Percentiles rank a stretch among this genome's conserved stretches.
phyloP scores from a whole-genome alignment of 2,888 invertebrate species.

The Caradrina clavipalpis region DNA sequence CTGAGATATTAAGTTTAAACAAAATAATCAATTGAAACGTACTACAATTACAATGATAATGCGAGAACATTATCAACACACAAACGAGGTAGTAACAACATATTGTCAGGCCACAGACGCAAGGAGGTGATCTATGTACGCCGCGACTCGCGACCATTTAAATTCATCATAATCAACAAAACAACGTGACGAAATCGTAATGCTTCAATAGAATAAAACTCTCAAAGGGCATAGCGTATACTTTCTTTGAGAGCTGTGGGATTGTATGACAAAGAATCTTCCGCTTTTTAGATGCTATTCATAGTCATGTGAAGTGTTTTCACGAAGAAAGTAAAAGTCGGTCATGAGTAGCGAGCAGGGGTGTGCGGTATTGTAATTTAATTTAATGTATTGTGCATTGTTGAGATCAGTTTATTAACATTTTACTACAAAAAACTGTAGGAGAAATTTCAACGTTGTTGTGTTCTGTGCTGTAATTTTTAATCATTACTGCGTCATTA shows the following conservation, averaged over 20 bases:
- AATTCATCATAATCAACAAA: constrained; percentile 34
- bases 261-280: constrained; percentile 79
- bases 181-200: constrained; percentile 48
- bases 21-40: not conserved
- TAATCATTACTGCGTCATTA: not conserved
- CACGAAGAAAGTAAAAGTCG: constrained; percentile 89
- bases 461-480: not conserved
- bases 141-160: not conserved
- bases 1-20: no score
- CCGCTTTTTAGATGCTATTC: constrained; percentile 86
- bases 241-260: constrained; percentile 84
- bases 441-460: constrained; percentile 19
- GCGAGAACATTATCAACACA: not conserved
- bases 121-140: not conserved
- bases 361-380: constrained; percentile 42
- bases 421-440: constrained; percentile 29
- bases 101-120: not conserved
- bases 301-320: constrained; percentile 85
- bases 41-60: not conserved
- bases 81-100: not conserved
- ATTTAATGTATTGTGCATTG: constrained; percentile 52
- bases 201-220: constrained; percentile 41
- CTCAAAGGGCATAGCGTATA: constrained; percentile 65
- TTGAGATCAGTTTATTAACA: constrained; percentile 34
- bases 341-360: constrained; percentile 72